Base-by-base conservation (phyloP, 1,140 invertebrate genomes). In the Bombus ignitus region DNA sequence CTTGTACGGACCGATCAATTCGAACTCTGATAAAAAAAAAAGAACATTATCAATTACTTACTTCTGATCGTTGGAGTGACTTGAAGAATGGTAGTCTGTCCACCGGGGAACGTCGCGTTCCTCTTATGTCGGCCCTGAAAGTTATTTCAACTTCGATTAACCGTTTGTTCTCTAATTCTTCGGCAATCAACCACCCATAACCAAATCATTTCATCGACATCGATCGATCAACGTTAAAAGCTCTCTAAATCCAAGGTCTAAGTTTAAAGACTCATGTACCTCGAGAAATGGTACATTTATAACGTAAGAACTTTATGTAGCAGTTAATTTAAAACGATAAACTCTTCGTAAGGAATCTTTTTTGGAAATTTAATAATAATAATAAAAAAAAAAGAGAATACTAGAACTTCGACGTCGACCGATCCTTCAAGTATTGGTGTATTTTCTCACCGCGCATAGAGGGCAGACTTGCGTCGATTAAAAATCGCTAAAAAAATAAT, bases 41-140 rank as follows among this genome's bases (percentile, higher is more conserved):
- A 32, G n/a, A n/a, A 18, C n/a, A 4, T 39, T 28, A 76, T 76
- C n/a, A 8, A 91, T 72, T 65, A 95, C 93, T 94, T 87, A 95
- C 95, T 95, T 93, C 95, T 92, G 85, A 96, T 94, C 6, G 94
- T 91, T 39, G 95, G 94, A 25, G 93, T 92, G 79, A 94, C 94
- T 87, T 95, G 95, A 42, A 96, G 93, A 84, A 96, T 96, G 72
- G 94, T 96, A 12, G 96, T 96, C 90, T 97, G 97, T n/a, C 96
- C 96, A n/a, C 97, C 97, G 66, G 97, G 97, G 93, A 97, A 97
- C n/a, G 97, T 97, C 0, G 98, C 97, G 93, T 98, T 98, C 81
- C 97, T 95, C 94, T 98, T 98, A 91, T 98, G 97, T 70, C 97
- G 96, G 68, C 97, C 97, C 96, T 97, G 95, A 72, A 95, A 95